Evolutionary conservation across 2,797 vertebrate genomes (phyloP), one percentile per base, ranked within the genome.

Genomic region (Alfaro cultratus): DNA sequence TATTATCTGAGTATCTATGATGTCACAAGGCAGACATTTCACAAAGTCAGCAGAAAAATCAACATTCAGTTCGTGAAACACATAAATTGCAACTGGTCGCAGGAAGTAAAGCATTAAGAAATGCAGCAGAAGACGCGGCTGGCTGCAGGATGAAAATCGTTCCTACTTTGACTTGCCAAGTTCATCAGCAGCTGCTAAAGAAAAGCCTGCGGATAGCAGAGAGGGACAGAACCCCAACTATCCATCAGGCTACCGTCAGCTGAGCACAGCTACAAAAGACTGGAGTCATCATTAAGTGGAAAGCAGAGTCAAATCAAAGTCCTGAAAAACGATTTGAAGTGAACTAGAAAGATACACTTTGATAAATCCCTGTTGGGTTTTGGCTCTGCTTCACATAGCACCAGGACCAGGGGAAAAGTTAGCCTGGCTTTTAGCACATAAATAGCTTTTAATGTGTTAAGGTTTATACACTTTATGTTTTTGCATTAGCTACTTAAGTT

Each of bases 161-260:
- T 74, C 36, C 79, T 75, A 77, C 75, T 75, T 73, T 11, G 21
- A 79, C 82, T 79, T 80, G 87, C 86, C 87, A 86, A 83, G 75
- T 80, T 89, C 87, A 88, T 92, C 86, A 87, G 79, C 62, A 83
- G 77, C 83, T 78, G 76, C 72, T 90, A 88, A 88, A 91, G 84
- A 86, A 71, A 87, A 72, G 71, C 53, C 67, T 49, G 68, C 79
- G 81, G 82, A 88, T 77, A 51, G 86, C 77, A 57, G 73, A 84
- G 72, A 31, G 62, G 81, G 77, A 77, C 68, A 77, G 45, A 81
- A 79, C 13, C 81, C 80, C 36, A 0, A 49, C 55, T 62, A 51
- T 64, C 46, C n/a, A 49, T 76, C 29, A 13, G 18, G 47, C 73
- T 11, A 47, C 5, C 5, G 73, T 76, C 75, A 80, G 74, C 73